Base-by-base conservation (phyloP, 2,113 vertebrate species). In the Regulus satrapa region DNA sequence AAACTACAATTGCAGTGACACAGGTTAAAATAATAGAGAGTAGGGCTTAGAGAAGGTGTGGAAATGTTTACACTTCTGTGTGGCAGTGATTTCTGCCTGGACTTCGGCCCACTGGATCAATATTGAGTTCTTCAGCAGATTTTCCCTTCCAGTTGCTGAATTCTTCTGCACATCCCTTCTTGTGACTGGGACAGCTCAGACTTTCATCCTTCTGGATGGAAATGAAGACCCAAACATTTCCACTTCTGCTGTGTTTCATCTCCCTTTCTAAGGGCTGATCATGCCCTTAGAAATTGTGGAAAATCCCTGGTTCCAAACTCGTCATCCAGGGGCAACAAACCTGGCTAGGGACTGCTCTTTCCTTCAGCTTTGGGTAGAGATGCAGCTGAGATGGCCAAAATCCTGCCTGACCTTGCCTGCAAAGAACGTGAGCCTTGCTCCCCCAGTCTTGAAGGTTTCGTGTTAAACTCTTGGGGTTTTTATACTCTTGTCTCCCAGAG, bases 1-100 rank as follows among this genome's bases (percentile, higher is more conserved):
- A 84, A 43, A 45, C 41, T n/a, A 49, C 59, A 86, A 72, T 79
- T 74, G 12, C n/a, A 56, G n/a, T 52, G 71, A n/a, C 69, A 67
- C 21, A 63, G 75, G 86, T 95, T 94, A 92, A 95, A 89, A 81
- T 85, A 92, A 94, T 17, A 75, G 52, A 62, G 59, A 38, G 8
- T 32, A 8, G 15, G 28, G 46, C 66, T 94, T 91, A 75, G 46
- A 59, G 56, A 41, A 56, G 36, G 19, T 63, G 28, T 90, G 54
- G 66, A 73, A 77, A 6, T 89, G 46, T 92, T 94, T 93, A 32
- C 29, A 15, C 34, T 56, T 73, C 38, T 4, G 0, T 29, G 18
- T 89, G 38, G 41, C 49, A 29, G 28, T 45, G 62, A 54, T 79
- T 78, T 40, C 71, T 78, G 19, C 23, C 76, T 59, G 64, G 51